Evolutionary conservation across 2,797 vertebrate species (phyloP).

Genomic region (Tenualosa thibaudeaui): DNA sequence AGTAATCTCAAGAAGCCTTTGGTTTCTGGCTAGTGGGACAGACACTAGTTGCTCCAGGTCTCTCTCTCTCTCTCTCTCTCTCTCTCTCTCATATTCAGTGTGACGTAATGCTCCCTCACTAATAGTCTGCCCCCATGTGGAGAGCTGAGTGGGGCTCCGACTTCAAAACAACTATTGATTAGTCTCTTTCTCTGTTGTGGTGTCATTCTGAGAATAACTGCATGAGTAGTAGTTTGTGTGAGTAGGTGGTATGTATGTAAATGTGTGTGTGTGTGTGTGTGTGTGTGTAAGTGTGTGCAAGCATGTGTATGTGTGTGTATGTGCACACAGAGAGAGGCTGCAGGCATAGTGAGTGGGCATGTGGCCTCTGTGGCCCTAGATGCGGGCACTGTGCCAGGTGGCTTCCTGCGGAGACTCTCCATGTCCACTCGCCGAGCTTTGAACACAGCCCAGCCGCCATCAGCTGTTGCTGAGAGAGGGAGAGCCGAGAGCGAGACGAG

Average conservation of each 20-base stretch:
- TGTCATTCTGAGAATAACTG: background rate
- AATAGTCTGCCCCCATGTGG: background rate
- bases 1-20: background rate
- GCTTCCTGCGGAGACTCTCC: background rate
- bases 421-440: background rate
- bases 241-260: background rate
- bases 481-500: background rate
- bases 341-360: constrained; percentile 26
- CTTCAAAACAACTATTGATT: constrained; percentile 9
- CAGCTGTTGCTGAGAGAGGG: background rate
- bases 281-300: constrained; percentile 30
- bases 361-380: constrained; percentile 33
- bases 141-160: background rate
- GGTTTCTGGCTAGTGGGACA: background rate
- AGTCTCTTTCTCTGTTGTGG: background rate
- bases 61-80: background rate
- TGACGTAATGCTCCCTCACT: background rate
- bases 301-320: constrained; percentile 24
- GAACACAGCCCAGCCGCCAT: constrained; percentile 4
- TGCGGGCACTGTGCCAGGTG: constrained; percentile 36
- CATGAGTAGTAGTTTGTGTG: constrained; percentile 16
- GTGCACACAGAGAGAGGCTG: background rate
- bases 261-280: background rate
- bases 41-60: background rate
- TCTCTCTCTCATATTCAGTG: background rate